These are phyloP conservation scores for Epistrophe eligans DNA, from an alignment of 2,888 invertebrate genomes.

Conservation along the genomic window DNA sequence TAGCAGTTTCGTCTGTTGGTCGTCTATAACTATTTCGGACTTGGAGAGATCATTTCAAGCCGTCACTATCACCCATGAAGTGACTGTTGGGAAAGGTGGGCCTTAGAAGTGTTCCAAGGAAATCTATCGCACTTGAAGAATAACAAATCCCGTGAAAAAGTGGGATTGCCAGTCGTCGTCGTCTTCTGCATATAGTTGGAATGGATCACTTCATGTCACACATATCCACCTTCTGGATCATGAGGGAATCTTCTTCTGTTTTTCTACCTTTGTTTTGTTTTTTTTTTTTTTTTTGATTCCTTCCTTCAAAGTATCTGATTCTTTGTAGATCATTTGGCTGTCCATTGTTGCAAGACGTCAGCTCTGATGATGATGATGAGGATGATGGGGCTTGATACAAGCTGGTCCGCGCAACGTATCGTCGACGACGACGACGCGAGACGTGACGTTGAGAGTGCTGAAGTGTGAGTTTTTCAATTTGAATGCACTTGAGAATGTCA, in stretches of 20 bases:
- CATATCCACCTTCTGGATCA: slow-evolving; percentile 23
- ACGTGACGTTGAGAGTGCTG: slow-evolving; percentile 68
- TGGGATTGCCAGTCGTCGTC: slow-evolving; percentile 21
- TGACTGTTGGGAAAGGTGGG: slow-evolving; percentile 35
- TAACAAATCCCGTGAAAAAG: slow-evolving; percentile 53
- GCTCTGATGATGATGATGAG: slow-evolving; percentile 39
- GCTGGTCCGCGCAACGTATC: slow-evolving; percentile 22
- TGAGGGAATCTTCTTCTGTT: slow-evolving; percentile 18
- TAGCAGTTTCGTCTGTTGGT: neutral
- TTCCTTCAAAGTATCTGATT: slow-evolving; percentile 25
- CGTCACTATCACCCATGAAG: slow-evolving; percentile 47
- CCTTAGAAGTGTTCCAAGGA: slow-evolving; percentile 59
- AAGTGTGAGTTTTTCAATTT: slow-evolving; percentile 75
- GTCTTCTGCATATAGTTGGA: neutral
- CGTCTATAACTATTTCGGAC: neutral
- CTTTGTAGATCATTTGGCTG: slow-evolving; percentile 72
- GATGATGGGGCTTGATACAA: slow-evolving; percentile 42
- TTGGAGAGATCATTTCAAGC: slow-evolving; percentile 51
- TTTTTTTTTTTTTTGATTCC: neutral
- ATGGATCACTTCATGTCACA: slow-evolving; percentile 43
- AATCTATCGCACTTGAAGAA: slow-evolving; percentile 59
- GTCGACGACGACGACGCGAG: no score
- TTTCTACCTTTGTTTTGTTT: neutral
- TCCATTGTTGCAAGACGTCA: slow-evolving; percentile 71
- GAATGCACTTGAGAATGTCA: slow-evolving; percentile 69